Conservation (phyloP, 2,888 invertebrate species). For the Dexiosoma caninum region DNA sequence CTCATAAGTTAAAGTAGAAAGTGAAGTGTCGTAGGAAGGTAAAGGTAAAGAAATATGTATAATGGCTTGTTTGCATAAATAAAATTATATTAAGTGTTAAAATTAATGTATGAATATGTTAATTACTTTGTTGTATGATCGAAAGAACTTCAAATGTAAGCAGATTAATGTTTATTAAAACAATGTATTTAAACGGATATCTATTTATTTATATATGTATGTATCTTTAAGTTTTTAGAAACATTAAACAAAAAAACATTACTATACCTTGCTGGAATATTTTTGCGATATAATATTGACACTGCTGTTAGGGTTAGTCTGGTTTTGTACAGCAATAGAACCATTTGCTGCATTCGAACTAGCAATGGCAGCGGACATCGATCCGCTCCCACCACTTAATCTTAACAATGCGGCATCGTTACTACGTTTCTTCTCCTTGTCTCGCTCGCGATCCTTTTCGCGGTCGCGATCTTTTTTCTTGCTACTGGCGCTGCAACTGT, state of each 20-base stretch:
- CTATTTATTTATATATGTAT: background rate
- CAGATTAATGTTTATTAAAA: constrained; percentile 19
- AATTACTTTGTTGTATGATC: constrained; percentile 22
- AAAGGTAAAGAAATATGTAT: background rate
- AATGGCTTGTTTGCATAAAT: background rate
- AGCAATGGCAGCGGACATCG: constrained; percentile 26
- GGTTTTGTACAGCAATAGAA: constrained; percentile 41
- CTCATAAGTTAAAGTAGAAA: no score
- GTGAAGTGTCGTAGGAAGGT: no score
- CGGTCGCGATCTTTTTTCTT: constrained; percentile 76
- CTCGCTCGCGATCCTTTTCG: constrained; percentile 74
- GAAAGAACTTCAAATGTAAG: constrained; percentile 33
- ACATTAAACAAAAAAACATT: constrained; percentile 37
- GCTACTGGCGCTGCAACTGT: constrained; percentile 60
- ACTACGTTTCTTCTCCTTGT: constrained; percentile 74
- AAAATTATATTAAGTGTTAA: constrained; percentile 5
- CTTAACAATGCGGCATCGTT: constrained; percentile 71
- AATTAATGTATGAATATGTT: constrained; percentile 6
- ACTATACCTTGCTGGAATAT: constrained; percentile 71
- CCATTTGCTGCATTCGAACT: constrained; percentile 47
- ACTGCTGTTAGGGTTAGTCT: constrained; percentile 38
- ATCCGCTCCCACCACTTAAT: constrained; percentile 69
- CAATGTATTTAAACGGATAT: constrained; percentile 19
- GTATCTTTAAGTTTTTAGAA: background rate
- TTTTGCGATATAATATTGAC: constrained; percentile 65